These are phyloP conservation scores for Microplitis mediator DNA, from an alignment of 1,140 invertebrate species.

Conservation along the genomic window DNA sequence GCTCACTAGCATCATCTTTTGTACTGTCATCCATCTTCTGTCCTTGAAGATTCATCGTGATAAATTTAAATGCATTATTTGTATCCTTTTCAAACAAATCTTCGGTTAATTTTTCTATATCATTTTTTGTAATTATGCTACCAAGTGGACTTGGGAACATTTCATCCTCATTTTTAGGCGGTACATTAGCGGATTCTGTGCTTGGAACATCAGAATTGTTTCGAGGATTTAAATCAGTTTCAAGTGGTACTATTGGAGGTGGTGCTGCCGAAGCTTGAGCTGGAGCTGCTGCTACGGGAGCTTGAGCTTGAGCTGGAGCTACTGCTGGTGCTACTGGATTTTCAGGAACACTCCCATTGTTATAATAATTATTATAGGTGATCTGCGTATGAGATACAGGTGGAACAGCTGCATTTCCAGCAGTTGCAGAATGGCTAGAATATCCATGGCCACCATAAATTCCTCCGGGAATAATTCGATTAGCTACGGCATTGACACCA, in stretches of 20 bases:
- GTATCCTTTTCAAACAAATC: conserved; percentile 54
- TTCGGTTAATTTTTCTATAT: conserved; percentile 56
- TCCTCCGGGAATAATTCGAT: conserved; percentile 54
- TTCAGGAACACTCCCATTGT: conserved; percentile 47
- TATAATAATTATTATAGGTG: conserved; percentile 59
- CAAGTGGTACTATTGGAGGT: conserved; percentile 21
- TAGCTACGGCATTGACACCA: conserved; percentile 58
- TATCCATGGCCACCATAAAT: conserved; percentile 49
- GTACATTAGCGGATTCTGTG: not conserved
- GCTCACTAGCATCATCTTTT: conserved; percentile 54
- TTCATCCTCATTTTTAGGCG: conserved; percentile 5
- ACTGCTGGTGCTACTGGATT: conserved; percentile 15
- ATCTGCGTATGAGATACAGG: conserved; percentile 50
- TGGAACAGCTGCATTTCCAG: conserved; percentile 35
- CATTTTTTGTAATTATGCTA: conserved; percentile 52
- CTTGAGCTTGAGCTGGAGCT: conserved; percentile 25
- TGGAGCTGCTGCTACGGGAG: conserved; percentile 20
- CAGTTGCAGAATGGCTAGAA: conserved; percentile 4
- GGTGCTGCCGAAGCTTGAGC: conserved; percentile 21
- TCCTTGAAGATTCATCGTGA: conserved; percentile 58
- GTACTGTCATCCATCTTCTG: conserved; percentile 55
- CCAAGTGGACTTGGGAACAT: conserved; percentile 45
- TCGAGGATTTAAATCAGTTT: conserved; percentile 9
- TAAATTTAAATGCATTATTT: conserved; percentile 58
- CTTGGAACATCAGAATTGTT: conserved; percentile 26